A percentile compares a stretch with the other conserved stretches of the same genome.
These are phyloP conservation scores for Myripristis jacobus DNA, from an alignment of 2,797 vertebrate species.

Conservation along the genomic window DNA sequence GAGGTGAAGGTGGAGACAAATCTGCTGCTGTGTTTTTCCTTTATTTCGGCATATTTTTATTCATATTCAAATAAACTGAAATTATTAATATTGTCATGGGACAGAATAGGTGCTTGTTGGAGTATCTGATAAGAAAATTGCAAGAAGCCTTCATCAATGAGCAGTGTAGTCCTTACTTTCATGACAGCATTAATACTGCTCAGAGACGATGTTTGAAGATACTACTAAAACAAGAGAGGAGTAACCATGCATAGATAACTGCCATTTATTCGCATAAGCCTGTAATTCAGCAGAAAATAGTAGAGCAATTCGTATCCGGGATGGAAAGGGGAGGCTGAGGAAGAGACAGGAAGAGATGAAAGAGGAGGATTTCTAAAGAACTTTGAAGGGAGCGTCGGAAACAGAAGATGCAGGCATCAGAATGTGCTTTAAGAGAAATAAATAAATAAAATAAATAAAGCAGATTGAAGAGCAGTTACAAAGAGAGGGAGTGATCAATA, in stretches of 20 bases:
- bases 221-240: conserved; percentile 26
- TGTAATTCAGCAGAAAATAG: conserved; percentile 48
- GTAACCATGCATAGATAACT: conserved; percentile 56
- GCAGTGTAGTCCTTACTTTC: conserved; percentile 27
- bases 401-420: conserved; percentile 21
- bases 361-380: conserved; percentile 16
- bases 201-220: conserved; percentile 15
- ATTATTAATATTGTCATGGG: too few relatives aligned
- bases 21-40: too few relatives aligned
- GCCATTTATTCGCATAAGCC: conserved; percentile 51
- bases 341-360: conserved; percentile 1
- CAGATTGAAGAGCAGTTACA: background rate
- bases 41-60: too few relatives aligned
- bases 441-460: conserved; percentile 28
- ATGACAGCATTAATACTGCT: conserved; percentile 15
- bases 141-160: conserved; percentile 35
- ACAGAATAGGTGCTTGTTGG: too few relatives aligned
- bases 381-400: conserved; percentile 28
- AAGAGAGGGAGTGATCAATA: conserved; percentile 17
- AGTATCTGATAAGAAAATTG: conserved; percentile 23
- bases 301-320: conserved; percentile 44
- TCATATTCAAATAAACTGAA: too few relatives aligned
- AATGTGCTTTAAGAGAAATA: conserved; percentile 24
- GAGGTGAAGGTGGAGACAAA: too few relatives aligned
- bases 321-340: conserved; percentile 14